Evolutionary conservation across 2,888 invertebrate genomes (phyloP).

Genomic region (Nomada hirtipes): DNA sequence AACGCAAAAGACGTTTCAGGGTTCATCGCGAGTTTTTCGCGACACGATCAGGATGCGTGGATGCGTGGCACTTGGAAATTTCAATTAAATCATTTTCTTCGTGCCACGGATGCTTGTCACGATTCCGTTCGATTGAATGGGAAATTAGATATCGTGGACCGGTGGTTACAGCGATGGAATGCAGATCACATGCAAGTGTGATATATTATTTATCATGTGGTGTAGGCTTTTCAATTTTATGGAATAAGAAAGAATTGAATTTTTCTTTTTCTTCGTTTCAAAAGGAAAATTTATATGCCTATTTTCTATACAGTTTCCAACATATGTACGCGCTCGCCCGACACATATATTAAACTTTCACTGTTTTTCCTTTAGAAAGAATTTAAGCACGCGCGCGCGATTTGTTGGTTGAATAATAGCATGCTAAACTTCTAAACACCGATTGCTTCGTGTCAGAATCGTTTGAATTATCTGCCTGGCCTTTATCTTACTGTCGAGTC

Average conservation of each 20-base stretch:
- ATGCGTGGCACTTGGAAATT: slow-evolving; percentile 43
- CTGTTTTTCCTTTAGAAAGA: background rate
- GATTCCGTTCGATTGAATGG: background rate
- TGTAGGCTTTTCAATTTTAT: too few relatives aligned
- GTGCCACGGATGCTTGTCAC: slow-evolving; percentile 7
- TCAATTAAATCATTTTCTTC: slow-evolving; percentile 43
- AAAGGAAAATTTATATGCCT: too few relatives aligned
- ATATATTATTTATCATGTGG: too few relatives aligned
- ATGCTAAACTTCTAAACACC: background rate
- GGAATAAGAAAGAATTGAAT: too few relatives aligned
- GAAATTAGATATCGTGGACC: slow-evolving; percentile 2
- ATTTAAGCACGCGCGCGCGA: background rate
- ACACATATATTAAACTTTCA: background rate
- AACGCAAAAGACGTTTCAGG: slow-evolving; percentile 10
- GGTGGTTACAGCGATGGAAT: background rate
- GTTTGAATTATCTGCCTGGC: slow-evolving; percentile 30
- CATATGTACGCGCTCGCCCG: background rate
- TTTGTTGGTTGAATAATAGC: slow-evolving; percentile 10
- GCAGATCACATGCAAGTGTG: background rate
- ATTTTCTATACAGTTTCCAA: background rate
- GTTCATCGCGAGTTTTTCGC: slow-evolving; percentile 9
- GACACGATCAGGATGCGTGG: slow-evolving; percentile 6
- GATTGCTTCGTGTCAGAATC: slow-evolving; percentile 11
- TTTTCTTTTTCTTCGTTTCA: too few relatives aligned
- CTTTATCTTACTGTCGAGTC: slow-evolving; percentile 45